Percentiles rank a stretch among this genome's conserved stretches.
Conservation (phyloP, 2,888 invertebrate genomes). For the Sabellastarte sp. region DNA sequence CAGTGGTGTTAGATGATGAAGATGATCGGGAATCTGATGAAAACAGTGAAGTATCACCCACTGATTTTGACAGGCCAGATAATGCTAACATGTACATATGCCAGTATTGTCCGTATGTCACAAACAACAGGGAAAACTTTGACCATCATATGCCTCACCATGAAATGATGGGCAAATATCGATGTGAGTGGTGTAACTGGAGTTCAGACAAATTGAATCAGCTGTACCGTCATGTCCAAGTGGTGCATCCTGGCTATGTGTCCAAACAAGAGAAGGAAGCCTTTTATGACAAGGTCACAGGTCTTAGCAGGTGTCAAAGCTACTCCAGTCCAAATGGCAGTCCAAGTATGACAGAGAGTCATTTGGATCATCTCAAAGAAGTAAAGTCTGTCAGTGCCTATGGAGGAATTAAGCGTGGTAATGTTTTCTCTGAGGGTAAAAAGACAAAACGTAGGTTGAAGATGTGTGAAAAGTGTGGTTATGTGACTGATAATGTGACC, state of each 20-base stretch:
- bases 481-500: conserved; percentile 17
- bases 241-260: conserved; percentile 42
- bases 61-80: too few relatives aligned
- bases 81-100: too few relatives aligned
- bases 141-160: conserved; percentile 10
- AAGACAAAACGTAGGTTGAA: conserved; percentile 5
- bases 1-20: too few relatives aligned
- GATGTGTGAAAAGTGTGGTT: conserved; percentile 16
- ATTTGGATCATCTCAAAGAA: background rate
- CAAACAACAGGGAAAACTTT: conserved; percentile 1
- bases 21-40: too few relatives aligned
- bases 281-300: conserved; percentile 5
- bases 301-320: background rate
- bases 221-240: conserved; percentile 44
- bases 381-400: background rate
- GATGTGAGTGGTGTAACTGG: conserved; percentile 52
- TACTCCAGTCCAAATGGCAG: background rate
- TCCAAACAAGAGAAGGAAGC: conserved; percentile 38
- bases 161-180: conserved; percentile 30
- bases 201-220: conserved; percentile 44
- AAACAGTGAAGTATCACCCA: too few relatives aligned
- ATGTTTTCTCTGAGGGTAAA: background rate
- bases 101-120: conserved; percentile 24
- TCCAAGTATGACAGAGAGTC: background rate
- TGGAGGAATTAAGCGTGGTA: background rate